Conservation (phyloP, 2,797 vertebrate genomes). For the Psittacula echo region DNA sequence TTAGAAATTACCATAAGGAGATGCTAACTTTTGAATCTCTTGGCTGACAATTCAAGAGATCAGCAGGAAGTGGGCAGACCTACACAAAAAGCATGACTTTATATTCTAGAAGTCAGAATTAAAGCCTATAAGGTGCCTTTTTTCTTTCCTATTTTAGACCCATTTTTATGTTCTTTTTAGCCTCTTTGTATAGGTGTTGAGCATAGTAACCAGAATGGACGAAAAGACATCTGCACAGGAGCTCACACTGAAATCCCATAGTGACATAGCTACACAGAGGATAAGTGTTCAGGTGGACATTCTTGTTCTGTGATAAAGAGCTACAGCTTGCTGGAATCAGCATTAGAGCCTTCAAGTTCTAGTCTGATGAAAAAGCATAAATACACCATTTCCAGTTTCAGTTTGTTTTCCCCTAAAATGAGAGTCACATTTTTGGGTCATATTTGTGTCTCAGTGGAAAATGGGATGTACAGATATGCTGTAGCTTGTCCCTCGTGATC, state of each 20-base stretch:
- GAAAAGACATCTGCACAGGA: fast-evolving
- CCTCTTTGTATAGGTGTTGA: background rate
- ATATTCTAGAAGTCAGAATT: background rate
- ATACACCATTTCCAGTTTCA: fast-evolving
- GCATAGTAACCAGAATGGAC: background rate
- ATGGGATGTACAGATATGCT: background rate
- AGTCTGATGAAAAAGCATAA: background rate
- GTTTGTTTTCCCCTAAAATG: background rate
- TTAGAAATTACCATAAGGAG: background rate
- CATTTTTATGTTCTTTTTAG: background rate
- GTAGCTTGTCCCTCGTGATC: background rate
- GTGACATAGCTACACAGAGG: background rate
- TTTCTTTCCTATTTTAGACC: background rate
- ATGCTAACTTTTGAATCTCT: background rate
- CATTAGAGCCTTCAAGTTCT: background rate
- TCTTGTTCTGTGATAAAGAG: background rate
- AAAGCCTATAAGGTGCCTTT: background rate
- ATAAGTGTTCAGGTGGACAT: background rate
- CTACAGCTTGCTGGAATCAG: background rate
- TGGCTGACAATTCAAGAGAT: background rate
- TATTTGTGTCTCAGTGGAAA: background rate
- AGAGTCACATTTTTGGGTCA: fast-evolving
- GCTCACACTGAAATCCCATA: fast-evolving
- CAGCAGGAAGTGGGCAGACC: background rate
- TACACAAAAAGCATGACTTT: background rate